Evolutionary conservation across 2,797 vertebrate species (phyloP).

Genomic region (Halcyon leucocephala): DNA sequence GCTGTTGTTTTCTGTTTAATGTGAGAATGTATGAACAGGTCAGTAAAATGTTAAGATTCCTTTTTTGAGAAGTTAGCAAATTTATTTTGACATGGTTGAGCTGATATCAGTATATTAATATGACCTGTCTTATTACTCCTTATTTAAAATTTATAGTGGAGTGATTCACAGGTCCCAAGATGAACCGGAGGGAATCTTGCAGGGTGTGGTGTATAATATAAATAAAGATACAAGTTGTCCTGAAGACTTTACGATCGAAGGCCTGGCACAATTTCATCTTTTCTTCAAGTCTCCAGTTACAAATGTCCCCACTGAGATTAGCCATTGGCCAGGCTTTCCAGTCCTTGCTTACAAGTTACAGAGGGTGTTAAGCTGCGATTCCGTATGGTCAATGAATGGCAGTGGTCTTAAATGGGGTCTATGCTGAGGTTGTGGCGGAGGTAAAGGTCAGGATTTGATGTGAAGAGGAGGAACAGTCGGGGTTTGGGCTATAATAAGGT

Average conservation of each 20-base stretch:
- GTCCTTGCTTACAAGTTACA: neutral
- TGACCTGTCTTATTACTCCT: neutral
- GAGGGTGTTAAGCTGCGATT: neutral
- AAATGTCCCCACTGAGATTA: neutral
- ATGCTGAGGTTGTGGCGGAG: neutral
- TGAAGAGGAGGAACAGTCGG: neutral
- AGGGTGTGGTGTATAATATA: constrained; percentile 28
- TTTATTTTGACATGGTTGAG: neutral
- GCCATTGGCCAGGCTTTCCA: neutral
- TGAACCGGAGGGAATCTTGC: neutral
- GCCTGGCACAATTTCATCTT: neutral
- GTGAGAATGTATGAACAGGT: neutral
- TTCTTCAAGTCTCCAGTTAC: neutral
- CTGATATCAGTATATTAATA: neutral
- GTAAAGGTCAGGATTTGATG: neutral
- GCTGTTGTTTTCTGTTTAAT: neutral
- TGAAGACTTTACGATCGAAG: constrained; percentile 11
- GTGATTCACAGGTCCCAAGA: constrained; percentile 17
- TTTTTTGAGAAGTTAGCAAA: neutral
- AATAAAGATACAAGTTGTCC: constrained; percentile 30
- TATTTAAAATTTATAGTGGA: neutral
- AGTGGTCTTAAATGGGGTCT: neutral
- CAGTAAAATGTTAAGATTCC: neutral
- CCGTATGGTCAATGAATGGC: fast-evolving
- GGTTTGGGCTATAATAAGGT: constrained; percentile 55